Percentiles rank a stretch among this genome's conserved stretches.
Evolutionary conservation across 2,888 invertebrate species (phyloP).

Genomic region (Nemurella pictetii): DNA sequence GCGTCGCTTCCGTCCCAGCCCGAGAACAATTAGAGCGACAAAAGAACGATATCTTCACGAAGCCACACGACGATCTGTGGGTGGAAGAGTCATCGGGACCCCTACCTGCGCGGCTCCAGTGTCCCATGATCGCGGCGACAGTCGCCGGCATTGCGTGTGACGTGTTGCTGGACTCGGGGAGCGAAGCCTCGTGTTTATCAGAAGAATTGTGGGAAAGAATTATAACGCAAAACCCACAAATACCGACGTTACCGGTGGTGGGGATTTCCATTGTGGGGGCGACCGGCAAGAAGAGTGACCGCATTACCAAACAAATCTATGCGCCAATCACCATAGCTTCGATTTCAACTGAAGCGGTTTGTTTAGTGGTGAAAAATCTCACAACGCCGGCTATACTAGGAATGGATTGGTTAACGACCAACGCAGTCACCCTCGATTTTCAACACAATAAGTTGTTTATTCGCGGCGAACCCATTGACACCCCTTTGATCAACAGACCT

Average conservation of each 20-base stretch:
- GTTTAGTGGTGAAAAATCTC: neutral
- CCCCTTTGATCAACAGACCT: neutral
- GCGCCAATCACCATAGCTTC: neutral
- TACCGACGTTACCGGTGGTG: neutral
- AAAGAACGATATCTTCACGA: no score
- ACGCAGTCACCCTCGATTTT: neutral
- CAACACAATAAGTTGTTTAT: neutral
- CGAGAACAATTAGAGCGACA: no score
- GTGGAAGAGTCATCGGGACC: no score
- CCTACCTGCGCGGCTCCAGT: no score
- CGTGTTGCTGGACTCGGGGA: no score
- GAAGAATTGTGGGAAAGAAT: neutral
- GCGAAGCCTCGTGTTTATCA: constrained; percentile 1
- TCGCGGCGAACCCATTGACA: neutral
- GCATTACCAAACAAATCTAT: neutral
- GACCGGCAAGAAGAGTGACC: neutral
- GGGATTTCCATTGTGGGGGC: neutral
- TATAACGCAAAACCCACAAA: neutral
- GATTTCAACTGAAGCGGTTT: neutral
- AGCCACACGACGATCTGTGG: no score
- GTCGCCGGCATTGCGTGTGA: no score
- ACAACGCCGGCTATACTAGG: neutral
- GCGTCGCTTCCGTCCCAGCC: no score
- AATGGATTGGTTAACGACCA: neutral
- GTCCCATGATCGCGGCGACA: no score